phyloP scores from a whole-genome alignment of 2,888 invertebrate species.

The Sylvicola cinctus region DNA sequence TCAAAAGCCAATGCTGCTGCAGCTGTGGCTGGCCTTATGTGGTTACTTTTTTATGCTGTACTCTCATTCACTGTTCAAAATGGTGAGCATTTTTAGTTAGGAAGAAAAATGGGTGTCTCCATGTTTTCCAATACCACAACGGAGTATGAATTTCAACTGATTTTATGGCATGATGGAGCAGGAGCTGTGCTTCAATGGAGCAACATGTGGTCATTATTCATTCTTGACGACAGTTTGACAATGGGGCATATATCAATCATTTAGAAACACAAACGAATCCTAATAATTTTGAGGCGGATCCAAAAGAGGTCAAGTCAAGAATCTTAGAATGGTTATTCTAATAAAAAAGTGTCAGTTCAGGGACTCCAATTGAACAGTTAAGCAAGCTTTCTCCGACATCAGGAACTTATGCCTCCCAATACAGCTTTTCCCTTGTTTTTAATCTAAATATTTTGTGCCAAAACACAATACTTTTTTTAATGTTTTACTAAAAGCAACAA shows the following conservation, averaged over 20 bases:
- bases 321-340: slow-evolving; percentile 40
- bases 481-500: too few species aligned
- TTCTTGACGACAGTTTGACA: slow-evolving; percentile 44
- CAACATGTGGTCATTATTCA: slow-evolving; percentile 36
- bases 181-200: slow-evolving; percentile 35
- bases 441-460: too few species aligned
- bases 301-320: slow-evolving; percentile 28
- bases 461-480: too few species aligned
- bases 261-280: neutral
- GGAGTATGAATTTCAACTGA: slow-evolving; percentile 54
- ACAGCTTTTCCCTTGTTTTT: too few species aligned
- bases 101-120: slow-evolving; percentile 39
- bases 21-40: slow-evolving; percentile 50
- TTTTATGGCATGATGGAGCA: slow-evolving; percentile 40
- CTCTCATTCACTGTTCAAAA: slow-evolving; percentile 43
- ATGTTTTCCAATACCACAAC: slow-evolving; percentile 59
- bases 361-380: slow-evolving; percentile 54
- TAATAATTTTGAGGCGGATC: slow-evolving; percentile 27
- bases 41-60: slow-evolving; percentile 56
- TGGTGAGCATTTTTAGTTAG: slow-evolving; percentile 38
- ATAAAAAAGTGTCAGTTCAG: slow-evolving; percentile 37
- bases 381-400: too few species aligned
- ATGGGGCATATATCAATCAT: slow-evolving; percentile 35
- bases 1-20: slow-evolving; percentile 63
- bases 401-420: too few species aligned